These are phyloP conservation scores for Caenorhabditis panamensis DNA, from an alignment of 2,888 invertebrate genomes.

Conservation along the genomic window DNA sequence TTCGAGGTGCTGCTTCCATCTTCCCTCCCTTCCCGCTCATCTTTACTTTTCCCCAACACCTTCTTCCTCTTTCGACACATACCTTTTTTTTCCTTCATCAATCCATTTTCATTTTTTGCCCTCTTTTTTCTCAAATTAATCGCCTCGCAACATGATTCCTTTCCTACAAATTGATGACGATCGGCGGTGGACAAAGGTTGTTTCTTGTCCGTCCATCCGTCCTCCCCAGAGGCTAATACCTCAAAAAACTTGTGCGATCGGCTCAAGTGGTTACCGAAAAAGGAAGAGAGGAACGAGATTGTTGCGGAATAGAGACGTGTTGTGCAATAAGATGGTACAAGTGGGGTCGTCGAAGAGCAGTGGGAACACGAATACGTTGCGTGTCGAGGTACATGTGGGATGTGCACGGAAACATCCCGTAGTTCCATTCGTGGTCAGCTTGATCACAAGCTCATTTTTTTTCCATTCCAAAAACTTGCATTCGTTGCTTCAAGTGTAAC, in stretches of 20 bases:
- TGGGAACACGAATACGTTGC: constrained; percentile 5
- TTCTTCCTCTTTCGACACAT: constrained; percentile 12
- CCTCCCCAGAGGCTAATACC: constrained; percentile 28
- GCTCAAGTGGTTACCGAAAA: constrained; percentile 52
- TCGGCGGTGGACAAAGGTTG: constrained; percentile 22
- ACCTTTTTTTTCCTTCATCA: constrained; percentile 5
- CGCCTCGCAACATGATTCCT: constrained; percentile 48
- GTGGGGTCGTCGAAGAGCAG: constrained; percentile 18
- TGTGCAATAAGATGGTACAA: constrained; percentile 49
- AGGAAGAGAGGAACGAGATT: constrained; percentile 22
- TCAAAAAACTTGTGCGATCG: constrained; percentile 27
- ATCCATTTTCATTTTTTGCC: constrained; percentile 16
- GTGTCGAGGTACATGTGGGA: neutral
- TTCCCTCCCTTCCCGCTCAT: constrained; percentile 11
- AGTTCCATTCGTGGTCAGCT: no score
- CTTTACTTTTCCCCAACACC: constrained; percentile 23
- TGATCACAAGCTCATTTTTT: no score
- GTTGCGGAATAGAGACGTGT: constrained; percentile 47
- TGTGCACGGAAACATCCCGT: neutral
- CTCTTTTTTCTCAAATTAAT: constrained; percentile 50
- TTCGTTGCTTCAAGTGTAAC: no score
- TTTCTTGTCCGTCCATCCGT: neutral
- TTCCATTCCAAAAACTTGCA: neutral
- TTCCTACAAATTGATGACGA: constrained; percentile 41
- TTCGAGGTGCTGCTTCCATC: constrained; percentile 42